Conservation (phyloP, 2,888 invertebrate genomes). For the Melanostoma mellinum region DNA sequence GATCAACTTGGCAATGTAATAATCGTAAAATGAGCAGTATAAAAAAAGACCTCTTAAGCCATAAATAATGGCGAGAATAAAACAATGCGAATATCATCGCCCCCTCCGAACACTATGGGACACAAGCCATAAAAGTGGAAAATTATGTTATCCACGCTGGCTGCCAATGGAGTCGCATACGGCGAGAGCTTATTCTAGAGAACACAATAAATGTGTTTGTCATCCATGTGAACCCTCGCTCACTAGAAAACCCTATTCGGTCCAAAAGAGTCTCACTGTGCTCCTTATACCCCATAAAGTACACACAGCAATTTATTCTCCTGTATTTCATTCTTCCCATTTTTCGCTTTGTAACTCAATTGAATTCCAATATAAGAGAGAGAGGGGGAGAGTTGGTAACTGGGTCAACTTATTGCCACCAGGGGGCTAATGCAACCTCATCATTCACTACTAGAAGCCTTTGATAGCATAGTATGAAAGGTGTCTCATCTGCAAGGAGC, state of each 20-base stretch:
- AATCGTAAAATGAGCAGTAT: neutral
- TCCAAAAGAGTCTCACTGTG: neutral
- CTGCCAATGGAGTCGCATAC: constrained; percentile 14
- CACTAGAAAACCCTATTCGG: constrained; percentile 3
- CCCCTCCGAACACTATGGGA: neutral
- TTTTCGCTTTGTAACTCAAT: constrained; percentile 52
- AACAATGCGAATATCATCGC: neutral
- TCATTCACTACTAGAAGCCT: no score
- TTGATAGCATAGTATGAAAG: neutral
- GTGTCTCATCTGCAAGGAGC: neutral
- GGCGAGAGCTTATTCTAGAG: constrained; percentile 3
- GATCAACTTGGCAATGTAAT: neutral
- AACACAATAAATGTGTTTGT: constrained; percentile 6
- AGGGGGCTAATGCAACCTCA: constrained; percentile 23
- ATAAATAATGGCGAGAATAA: constrained; percentile 38
- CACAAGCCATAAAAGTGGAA: constrained; percentile 38
- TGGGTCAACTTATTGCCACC: constrained; percentile 35
- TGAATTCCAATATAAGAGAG: constrained; percentile 42
- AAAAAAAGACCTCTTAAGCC: neutral
- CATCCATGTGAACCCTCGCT: neutral
- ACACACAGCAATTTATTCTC: constrained; percentile 12
- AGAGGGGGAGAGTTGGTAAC: constrained; percentile 1
- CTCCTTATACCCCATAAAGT: constrained; percentile 12
- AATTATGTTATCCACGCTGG: constrained; percentile 38
- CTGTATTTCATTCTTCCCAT: neutral